Evolutionary conservation across 2,113 vertebrate species (phyloP).

Genomic region (Pachycephala philippinensis): DNA sequence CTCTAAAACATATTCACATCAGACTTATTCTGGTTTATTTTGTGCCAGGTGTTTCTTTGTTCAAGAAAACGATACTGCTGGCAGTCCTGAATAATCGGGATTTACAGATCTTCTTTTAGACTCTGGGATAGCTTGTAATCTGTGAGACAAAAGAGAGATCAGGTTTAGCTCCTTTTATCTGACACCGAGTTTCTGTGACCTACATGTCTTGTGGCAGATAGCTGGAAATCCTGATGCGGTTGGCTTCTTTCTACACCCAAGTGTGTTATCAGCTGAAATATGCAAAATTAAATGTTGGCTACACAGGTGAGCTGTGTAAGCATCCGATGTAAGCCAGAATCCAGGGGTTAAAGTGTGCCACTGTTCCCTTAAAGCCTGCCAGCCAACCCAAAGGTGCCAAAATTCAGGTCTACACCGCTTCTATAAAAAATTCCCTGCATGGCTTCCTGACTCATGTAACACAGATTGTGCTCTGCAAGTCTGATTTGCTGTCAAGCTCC

Average conservation of each 20-base stretch:
- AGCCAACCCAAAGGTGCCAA: neutral
- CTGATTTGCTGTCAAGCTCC: neutral
- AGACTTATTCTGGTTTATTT: neutral
- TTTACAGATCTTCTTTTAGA: neutral
- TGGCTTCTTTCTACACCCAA: neutral
- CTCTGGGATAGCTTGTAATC: neutral
- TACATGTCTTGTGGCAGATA: neutral
- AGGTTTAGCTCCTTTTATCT: neutral
- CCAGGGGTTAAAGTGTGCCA: neutral
- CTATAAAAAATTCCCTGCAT: fast-evolving
- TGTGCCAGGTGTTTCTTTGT: neutral
- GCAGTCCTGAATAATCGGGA: neutral
- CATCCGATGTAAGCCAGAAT: neutral
- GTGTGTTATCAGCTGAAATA: neutral
- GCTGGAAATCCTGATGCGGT: neutral
- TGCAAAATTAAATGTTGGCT: neutral
- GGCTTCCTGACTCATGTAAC: neutral
- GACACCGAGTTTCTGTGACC: neutral
- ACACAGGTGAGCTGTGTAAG: neutral
- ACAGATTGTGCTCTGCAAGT: neutral
- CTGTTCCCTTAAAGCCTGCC: neutral
- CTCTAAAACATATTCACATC: neutral
- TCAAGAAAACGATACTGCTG: neutral
- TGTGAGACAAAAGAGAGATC: neutral
- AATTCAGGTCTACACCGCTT: neutral